A percentile compares a stretch with the other conserved stretches of the same genome.
Evolutionary conservation across 2,113 vertebrate species (phyloP).

Genomic region (Oxyruncus cristatus): DNA sequence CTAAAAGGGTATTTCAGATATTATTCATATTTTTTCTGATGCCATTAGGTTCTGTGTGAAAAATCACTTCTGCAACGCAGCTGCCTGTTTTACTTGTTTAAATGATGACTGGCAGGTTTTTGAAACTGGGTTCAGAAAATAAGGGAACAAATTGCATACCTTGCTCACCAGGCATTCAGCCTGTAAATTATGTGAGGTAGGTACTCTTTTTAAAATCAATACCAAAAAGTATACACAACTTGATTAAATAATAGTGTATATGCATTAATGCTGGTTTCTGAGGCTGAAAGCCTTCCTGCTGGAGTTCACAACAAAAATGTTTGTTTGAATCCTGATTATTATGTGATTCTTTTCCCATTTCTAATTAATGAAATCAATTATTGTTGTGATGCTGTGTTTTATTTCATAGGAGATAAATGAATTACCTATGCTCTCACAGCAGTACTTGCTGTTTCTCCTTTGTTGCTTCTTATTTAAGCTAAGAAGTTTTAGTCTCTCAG

Average conservation of each 20-base stretch:
- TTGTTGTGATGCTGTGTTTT: neutral
- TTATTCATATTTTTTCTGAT: constrained; percentile 57
- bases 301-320: neutral
- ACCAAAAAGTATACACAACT: neutral
- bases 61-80: constrained; percentile 26
- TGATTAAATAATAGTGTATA: neutral
- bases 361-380: neutral
- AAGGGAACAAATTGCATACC: neutral
- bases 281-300: neutral
- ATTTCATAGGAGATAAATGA: neutral
- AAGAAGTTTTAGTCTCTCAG: neutral
- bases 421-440: neutral
- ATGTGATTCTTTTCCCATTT: neutral
- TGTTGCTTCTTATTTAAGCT: neutral
- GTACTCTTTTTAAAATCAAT: constrained; percentile 24
- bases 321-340: neutral
- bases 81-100: constrained; percentile 30
- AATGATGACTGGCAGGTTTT: constrained; percentile 56
- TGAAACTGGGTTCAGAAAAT: constrained; percentile 19
- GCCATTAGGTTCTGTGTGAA: constrained; percentile 44
- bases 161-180: neutral
- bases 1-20: constrained; percentile 47
- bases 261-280: neutral
- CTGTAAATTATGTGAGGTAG: constrained; percentile 9
- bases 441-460: neutral